A percentile compares a stretch with the other conserved stretches of the same genome.
phyloP scores from a whole-genome alignment of 2,797 vertebrate genomes.

The Gymnothorax reevesii region DNA sequence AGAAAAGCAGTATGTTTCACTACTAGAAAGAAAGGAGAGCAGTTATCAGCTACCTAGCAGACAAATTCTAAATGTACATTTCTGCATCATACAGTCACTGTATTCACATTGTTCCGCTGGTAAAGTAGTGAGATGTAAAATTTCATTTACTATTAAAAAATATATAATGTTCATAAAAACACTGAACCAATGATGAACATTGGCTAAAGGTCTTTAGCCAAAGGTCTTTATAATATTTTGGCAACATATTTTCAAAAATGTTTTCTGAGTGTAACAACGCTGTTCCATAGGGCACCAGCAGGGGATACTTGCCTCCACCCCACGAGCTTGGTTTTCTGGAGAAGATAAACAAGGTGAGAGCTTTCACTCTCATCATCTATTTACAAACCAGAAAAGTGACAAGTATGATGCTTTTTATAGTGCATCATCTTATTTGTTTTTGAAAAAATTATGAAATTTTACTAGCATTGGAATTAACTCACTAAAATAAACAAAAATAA shows the following conservation, averaged over 20 bases:
- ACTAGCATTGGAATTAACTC: background rate
- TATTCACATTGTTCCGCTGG: background rate
- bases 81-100: background rate
- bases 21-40: background rate
- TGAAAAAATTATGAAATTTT: background rate
- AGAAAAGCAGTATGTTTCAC: background rate
- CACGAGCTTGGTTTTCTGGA: background rate
- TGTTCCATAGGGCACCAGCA: background rate
- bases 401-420: background rate
- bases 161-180: too few relatives aligned
- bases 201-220: too few relatives aligned
- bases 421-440: background rate
- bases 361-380: background rate
- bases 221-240: too few relatives aligned
- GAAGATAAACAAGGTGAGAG: background rate
- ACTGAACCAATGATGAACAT: background rate
- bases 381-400: background rate
- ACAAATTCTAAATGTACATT: background rate
- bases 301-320: background rate
- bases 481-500: background rate
- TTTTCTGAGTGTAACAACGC: background rate
- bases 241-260: background rate
- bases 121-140: background rate
- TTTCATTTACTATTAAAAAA: too few relatives aligned
- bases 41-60: background rate